Evolutionary conservation across 1,140 invertebrate species (phyloP), one percentile per base, ranked within the genome.

Genomic region (Plectrocnemia conspersa): DNA sequence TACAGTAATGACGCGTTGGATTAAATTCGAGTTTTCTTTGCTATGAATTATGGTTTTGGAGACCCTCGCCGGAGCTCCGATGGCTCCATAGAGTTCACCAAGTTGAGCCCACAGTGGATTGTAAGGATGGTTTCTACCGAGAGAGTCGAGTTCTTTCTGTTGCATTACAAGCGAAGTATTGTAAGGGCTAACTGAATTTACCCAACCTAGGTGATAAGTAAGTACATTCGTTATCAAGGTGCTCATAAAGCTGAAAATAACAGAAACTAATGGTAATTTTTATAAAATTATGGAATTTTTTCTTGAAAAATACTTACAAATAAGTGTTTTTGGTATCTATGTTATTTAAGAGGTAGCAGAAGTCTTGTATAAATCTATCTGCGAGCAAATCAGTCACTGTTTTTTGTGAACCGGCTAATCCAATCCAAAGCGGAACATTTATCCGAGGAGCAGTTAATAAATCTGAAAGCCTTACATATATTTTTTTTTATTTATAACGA

Each of bases 131-230:
- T 69, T 65, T 23, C 67, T 67, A 35, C 52, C 59, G 0, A 65
- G 27, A 1, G 62, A 59, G 21, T 75, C 71, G 10, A 61, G 25
- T 40, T 57, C 59, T 40, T 57, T 61, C 19, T 56, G 58, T 44
- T 61, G 58, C 19, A 32, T 42, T 18, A 35, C 24, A 18, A 64
- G 48, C 21, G 72, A 66, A 46, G 71, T 56, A 33, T 54, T 61
- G 59, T 74, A 75, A 0, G 74, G 74, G 52, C 74, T 75, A 10
- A 91, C 83, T 0, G 88, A 91, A 18, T 85, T 81, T 41, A 93
- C 89, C 92, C 91, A 94, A 1, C 90, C 89, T 15, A 93, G 77
- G 70, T 95, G 92, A 73, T 93, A 82, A 0, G 89, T 93, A 36
- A 94, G 71, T 19, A 94, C 85, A 50, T 89, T 88, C 3, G 90